Percentiles rank a stretch among this genome's conserved stretches.
Conservation (phyloP, 2,888 invertebrate species). For the Muschampia plurimacula region DNA sequence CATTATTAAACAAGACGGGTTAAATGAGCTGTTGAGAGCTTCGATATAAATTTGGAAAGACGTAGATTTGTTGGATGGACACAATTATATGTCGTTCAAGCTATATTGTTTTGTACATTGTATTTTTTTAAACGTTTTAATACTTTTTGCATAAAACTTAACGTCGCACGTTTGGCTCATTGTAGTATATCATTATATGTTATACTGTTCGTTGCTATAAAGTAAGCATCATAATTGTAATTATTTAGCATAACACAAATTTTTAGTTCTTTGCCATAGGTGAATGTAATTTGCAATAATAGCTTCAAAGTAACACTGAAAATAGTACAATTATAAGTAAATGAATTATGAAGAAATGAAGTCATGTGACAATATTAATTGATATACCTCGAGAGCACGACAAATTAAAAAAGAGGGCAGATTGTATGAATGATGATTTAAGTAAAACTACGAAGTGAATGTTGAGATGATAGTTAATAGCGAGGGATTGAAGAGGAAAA, state of each 20-base stretch:
- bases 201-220: too few species aligned
- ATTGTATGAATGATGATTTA: not conserved
- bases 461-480: conserved; percentile 7
- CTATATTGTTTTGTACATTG: too few species aligned
- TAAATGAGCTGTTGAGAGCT: conserved; percentile 10
- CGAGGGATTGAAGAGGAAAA: conserved; percentile 2
- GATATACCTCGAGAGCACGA: not conserved
- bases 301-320: not conserved
- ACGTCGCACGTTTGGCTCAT: too few species aligned
- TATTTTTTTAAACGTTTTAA: too few species aligned
- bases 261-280: too few species aligned
- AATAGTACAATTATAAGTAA: not conserved
- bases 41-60: not conserved
- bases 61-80: not conserved
- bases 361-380: not conserved
- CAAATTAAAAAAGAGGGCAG: conserved; percentile 1
- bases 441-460: conserved; percentile 4
- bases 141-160: too few species aligned
- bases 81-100: too few species aligned
- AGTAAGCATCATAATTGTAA: too few species aligned
- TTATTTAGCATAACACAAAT: too few species aligned
- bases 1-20: conserved; percentile 5
- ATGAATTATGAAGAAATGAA: not conserved
- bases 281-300: too few species aligned
- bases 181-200: too few species aligned